These are phyloP conservation scores for Diadumene lineata DNA, from an alignment of 92 coral and sea anemone genomes.

Conservation along the genomic window DNA sequence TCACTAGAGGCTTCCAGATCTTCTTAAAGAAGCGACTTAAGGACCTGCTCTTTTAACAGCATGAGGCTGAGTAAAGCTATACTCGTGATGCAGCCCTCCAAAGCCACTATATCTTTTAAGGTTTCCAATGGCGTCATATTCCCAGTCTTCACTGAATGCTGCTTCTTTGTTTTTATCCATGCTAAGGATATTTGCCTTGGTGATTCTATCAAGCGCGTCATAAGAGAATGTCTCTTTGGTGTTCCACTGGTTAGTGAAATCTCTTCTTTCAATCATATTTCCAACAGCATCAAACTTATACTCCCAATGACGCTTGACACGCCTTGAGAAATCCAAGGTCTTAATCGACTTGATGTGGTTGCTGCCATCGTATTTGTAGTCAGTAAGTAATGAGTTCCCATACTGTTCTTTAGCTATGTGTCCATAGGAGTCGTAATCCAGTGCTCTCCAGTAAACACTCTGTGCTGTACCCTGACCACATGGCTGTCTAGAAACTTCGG, in stretches of 20 bases:
- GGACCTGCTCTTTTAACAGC: slow-evolving; percentile 33
- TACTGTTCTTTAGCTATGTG: slow-evolving; percentile 38
- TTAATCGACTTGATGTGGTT: slow-evolving; percentile 33
- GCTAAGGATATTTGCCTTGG: slow-evolving; percentile 26
- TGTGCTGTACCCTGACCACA: slow-evolving; percentile 18
- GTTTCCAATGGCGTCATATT: slow-evolving; percentile 33
- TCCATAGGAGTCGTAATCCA: slow-evolving; percentile 36
- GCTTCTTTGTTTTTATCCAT: slow-evolving; percentile 13
- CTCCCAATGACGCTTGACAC: slow-evolving; percentile 30
- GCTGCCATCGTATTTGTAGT: slow-evolving; percentile 27
- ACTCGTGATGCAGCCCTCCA: slow-evolving; percentile 41
- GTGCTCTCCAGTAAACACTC: slow-evolving; percentile 28
- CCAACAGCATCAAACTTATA: slow-evolving; percentile 32
- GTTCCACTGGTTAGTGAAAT: slow-evolving; percentile 24
- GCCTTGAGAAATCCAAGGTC: slow-evolving; percentile 21
- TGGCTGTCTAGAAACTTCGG: slow-evolving; percentile 10
- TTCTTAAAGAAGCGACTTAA: slow-evolving; percentile 33
- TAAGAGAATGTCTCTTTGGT: slow-evolving; percentile 19
- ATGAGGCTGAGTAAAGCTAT: slow-evolving; percentile 29
- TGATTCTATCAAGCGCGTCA: slow-evolving; percentile 27
- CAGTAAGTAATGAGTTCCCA: slow-evolving; percentile 35
- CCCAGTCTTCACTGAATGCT: slow-evolving; percentile 39
- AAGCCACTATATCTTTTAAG: slow-evolving; percentile 32
- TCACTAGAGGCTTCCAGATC: slow-evolving; percentile 34
- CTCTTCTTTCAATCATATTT: slow-evolving; percentile 32